These are phyloP conservation scores for Agonum fuliginosum DNA, from an alignment of 2,888 invertebrate genomes.

Conservation along the genomic window DNA sequence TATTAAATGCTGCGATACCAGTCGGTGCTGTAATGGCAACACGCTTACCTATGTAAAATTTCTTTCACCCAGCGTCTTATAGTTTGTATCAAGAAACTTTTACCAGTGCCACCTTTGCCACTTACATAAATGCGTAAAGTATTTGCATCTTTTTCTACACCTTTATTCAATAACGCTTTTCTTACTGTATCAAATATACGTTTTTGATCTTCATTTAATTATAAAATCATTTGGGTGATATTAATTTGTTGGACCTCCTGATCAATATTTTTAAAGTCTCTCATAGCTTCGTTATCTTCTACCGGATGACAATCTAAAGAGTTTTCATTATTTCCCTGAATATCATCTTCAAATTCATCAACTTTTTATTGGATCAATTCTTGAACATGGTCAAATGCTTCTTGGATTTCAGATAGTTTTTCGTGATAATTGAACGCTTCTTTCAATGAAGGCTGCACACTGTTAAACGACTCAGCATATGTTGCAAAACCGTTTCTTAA, in stretches of 20 bases:
- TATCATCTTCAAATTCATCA: slow-evolving; percentile 44
- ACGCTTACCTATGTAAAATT: slow-evolving; percentile 64
- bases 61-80: slow-evolving; percentile 65
- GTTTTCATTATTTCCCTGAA: slow-evolving; percentile 15
- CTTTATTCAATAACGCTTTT: slow-evolving; percentile 55
- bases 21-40: slow-evolving; percentile 66
- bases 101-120: slow-evolving; percentile 67
- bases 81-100: slow-evolving; percentile 66
- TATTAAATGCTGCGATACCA: slow-evolving; percentile 68
- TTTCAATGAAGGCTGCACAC: slow-evolving; percentile 52
- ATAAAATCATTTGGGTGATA: slow-evolving; percentile 61
- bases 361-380: slow-evolving; percentile 49
- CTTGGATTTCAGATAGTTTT: slow-evolving; percentile 49
- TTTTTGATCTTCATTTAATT: slow-evolving; percentile 65
- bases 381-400: slow-evolving; percentile 55
- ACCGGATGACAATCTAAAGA: slow-evolving; percentile 45
- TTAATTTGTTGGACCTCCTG: slow-evolving; percentile 61
- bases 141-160: too few species aligned
- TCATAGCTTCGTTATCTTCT: slow-evolving; percentile 63
- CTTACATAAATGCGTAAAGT: slow-evolving; percentile 63
- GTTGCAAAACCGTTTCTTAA: slow-evolving; percentile 62
- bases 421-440: slow-evolving; percentile 61
- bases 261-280: slow-evolving; percentile 62
- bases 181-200: slow-evolving; percentile 64
- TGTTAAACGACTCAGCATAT: slow-evolving; percentile 64